Base-by-base conservation (phyloP, 2,888 invertebrate genomes). In the Drosophila recens region DNA sequence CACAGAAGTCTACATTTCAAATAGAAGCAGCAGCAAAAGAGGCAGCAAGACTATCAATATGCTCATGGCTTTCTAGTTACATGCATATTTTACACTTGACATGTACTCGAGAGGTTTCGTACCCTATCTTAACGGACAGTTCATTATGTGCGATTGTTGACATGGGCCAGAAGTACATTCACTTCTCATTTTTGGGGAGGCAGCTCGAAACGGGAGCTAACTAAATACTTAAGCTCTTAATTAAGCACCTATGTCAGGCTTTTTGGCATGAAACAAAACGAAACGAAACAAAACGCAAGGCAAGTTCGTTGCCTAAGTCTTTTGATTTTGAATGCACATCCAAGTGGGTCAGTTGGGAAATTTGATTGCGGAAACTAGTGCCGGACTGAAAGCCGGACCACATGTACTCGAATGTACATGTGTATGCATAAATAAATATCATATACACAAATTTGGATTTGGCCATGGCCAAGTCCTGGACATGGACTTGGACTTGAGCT, bases 371-470 rank as follows among this genome's bases (percentile, higher is more conserved):
- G 81, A 69, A 71, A 65, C 72, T 84, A 67, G 81, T 77, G 82
- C 82, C 72, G 64, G 73, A 67, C 67, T 67, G 58, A 59, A 67
- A 73, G 46, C 65, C 42, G 56, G 56, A 45, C 56, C 56, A 56
- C 56, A 56, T 56, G 38, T 48, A 49, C 52, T 20, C 53, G 36
- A 36, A 49, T 75, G 64, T 61, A 33, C 48, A 49, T 75, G 61
- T 67, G 61, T 56, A 68, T 83, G 67, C 89, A 84, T 84, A 84
- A 83, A 86, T 78, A 86, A 77, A 83, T 83, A 83, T 83, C 68
- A 72, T 80, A 74, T 61, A 40, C 23, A 38, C 52, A 67, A 61
- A 64, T 79, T 53, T 57, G 61, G 61, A 79, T 67, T 79, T 71
- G 70, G 66, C 66, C 65, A 68, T 62, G 48, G 34, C 61, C 75